These are phyloP conservation scores for Lasiurus cinereus DNA, from an alignment of 2,113 vertebrate genomes.

Conservation along the genomic window DNA sequence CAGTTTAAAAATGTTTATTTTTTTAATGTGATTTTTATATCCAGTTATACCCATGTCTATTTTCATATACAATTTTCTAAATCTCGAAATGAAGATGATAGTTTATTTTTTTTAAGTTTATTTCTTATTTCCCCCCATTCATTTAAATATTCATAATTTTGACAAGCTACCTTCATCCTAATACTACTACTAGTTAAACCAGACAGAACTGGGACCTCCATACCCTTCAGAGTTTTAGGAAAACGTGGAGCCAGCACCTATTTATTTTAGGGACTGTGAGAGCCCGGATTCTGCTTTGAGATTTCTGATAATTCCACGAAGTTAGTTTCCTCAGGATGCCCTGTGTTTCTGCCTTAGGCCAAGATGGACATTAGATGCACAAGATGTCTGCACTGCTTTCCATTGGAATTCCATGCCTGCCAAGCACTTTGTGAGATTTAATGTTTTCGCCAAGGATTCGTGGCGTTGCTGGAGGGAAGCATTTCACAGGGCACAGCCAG, in stretches of 20 bases:
- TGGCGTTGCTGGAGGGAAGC: background rate
- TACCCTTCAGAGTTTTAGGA: background rate
- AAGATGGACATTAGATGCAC: background rate
- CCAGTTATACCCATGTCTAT: background rate
- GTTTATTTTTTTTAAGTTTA: no score
- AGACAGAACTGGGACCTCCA: background rate
- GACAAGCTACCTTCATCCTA: background rate
- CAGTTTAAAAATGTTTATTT: background rate
- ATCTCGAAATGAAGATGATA: background rate
- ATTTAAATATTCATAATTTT: background rate
- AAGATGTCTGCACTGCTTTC: background rate
- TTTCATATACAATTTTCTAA: background rate
- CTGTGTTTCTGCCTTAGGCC: background rate
- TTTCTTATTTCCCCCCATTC: background rate
- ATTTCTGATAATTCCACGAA: background rate
- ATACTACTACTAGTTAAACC: background rate
- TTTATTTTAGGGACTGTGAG: background rate
- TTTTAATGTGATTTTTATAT: background rate
- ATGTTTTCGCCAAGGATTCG: background rate
- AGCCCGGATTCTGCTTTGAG: background rate
- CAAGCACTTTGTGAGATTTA: background rate
- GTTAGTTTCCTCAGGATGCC: background rate
- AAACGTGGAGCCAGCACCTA: background rate
- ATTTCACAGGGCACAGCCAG: background rate
- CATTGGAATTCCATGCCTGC: background rate